phyloP scores from a whole-genome alignment of 2,113 vertebrate genomes.

The Chrysochloris asiatica region DNA sequence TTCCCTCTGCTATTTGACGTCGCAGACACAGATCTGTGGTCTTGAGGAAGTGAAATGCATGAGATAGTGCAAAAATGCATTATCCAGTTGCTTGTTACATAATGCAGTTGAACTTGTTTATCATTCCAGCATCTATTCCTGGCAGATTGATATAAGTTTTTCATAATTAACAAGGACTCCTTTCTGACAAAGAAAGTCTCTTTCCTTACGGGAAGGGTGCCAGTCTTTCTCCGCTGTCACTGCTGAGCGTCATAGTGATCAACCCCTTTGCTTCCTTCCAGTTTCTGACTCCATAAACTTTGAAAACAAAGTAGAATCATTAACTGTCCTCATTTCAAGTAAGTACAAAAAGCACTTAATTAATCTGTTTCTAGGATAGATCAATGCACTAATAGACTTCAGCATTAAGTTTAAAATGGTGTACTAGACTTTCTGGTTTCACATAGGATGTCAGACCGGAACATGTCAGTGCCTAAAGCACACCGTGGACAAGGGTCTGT shows the following conservation, averaged over 20 bases:
- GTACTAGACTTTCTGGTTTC: not conserved
- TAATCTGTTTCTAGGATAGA: slow-evolving; percentile 78
- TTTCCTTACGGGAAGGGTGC: slow-evolving; percentile 45
- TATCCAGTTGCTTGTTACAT: slow-evolving; percentile 77
- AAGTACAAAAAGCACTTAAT: slow-evolving; percentile 84
- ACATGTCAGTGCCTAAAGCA: slow-evolving; percentile 43
- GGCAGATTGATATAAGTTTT: slow-evolving; percentile 75
- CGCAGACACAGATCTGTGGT: slow-evolving; percentile 57
- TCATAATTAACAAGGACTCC: slow-evolving; percentile 76
- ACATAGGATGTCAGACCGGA: slow-evolving; percentile 52
- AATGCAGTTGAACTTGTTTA: slow-evolving; percentile 79
- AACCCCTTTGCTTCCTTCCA: slow-evolving; percentile 77
- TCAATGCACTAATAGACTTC: slow-evolving; percentile 70
- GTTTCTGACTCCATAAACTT: slow-evolving; percentile 80
- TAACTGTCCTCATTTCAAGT: slow-evolving; percentile 80
- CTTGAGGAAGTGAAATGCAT: slow-evolving; percentile 73
- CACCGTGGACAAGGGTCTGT: not conserved
- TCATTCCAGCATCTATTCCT: slow-evolving; percentile 70
- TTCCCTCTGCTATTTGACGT: slow-evolving; percentile 72
- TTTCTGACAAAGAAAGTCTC: slow-evolving; percentile 54
- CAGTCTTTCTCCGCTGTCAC: slow-evolving; percentile 55
- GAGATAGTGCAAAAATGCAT: slow-evolving; percentile 73
- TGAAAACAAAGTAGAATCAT: slow-evolving; percentile 81
- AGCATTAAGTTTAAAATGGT: slow-evolving; percentile 74
- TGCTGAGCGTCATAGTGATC: slow-evolving; percentile 67